Conservation (phyloP, 2,888 invertebrate species). For the Unio delphinus region DNA sequence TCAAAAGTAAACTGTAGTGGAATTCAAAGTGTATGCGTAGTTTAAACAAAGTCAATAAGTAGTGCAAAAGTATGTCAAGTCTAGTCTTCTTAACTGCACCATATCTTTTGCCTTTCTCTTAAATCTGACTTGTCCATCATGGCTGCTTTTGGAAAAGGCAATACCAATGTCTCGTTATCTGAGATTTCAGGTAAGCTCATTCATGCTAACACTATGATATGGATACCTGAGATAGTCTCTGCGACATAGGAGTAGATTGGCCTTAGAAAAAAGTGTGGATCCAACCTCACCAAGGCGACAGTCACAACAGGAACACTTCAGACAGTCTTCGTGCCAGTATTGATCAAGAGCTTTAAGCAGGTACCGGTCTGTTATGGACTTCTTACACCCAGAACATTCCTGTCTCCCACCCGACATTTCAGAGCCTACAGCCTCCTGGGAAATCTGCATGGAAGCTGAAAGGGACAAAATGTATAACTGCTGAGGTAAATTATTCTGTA, state of each 20-base stretch:
- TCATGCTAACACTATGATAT: not conserved
- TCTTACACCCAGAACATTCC: constrained; percentile 89
- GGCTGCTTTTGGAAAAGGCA: no score
- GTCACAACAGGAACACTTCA: constrained; percentile 90
- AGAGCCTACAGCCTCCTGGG: constrained; percentile 43
- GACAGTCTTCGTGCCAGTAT: constrained; percentile 95
- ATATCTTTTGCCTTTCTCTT: no score
- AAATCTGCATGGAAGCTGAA: constrained; percentile 62
- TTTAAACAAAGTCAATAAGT: no score
- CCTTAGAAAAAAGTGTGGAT: constrained; percentile 90
- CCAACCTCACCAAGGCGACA: constrained; percentile 94
- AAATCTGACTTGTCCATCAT: no score
- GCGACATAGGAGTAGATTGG: constrained; percentile 91
- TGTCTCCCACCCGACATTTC: constrained; percentile 46
- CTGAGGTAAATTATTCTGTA: no score
- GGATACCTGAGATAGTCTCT: constrained; percentile 90
- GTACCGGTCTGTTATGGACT: constrained; percentile 86
- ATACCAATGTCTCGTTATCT: no score
- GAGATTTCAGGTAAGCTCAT: no score
- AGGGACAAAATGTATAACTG: constrained; percentile 1
- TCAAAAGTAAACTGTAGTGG: no score
- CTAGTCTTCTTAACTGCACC: no score
- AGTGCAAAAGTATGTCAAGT: no score
- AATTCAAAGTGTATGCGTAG: no score
- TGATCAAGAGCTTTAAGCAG: constrained; percentile 87